These are phyloP conservation scores for Saturnia pavonia DNA, from an alignment of 2,888 invertebrate genomes.

Conservation along the genomic window DNA sequence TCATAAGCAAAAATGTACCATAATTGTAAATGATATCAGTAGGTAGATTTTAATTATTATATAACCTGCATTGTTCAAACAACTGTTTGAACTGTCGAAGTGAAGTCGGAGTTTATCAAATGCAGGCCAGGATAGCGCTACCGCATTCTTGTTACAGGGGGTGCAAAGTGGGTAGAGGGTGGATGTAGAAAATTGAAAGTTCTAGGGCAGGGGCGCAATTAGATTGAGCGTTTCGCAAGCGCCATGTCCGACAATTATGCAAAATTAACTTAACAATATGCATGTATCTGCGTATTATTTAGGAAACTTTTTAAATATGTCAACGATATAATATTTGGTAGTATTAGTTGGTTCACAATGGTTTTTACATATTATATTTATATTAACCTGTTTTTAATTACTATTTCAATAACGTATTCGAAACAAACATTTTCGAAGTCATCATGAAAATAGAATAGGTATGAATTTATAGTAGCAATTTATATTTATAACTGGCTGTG, in stretches of 20 bases:
- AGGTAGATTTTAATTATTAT: conserved; percentile 17
- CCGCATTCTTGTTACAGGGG: conserved; percentile 39
- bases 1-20: neutral
- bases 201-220: conserved; percentile 51
- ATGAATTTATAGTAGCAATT: too few relatives aligned
- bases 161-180: conserved; percentile 25
- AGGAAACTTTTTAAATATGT: neutral
- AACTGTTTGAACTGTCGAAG: conserved; percentile 32
- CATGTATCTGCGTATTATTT: conserved; percentile 4
- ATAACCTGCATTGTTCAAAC: conserved; percentile 19
- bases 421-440: neutral
- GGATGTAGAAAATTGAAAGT: conserved; percentile 47
- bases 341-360: neutral
- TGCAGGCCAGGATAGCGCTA: conserved; percentile 30
- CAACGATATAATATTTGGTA: neutral
- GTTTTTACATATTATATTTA: neutral
- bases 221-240: conserved; percentile 43
- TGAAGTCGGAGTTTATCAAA: conserved; percentile 40
- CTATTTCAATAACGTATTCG: neutral
- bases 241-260: conserved; percentile 44
- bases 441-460: too few relatives aligned
- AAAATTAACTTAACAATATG: conserved; percentile 28
- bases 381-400: neutral
- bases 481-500: too few relatives aligned
- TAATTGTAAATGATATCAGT: neutral